phyloP scores from a whole-genome alignment of 2,888 invertebrate genomes.

The Thera obeliscata region DNA sequence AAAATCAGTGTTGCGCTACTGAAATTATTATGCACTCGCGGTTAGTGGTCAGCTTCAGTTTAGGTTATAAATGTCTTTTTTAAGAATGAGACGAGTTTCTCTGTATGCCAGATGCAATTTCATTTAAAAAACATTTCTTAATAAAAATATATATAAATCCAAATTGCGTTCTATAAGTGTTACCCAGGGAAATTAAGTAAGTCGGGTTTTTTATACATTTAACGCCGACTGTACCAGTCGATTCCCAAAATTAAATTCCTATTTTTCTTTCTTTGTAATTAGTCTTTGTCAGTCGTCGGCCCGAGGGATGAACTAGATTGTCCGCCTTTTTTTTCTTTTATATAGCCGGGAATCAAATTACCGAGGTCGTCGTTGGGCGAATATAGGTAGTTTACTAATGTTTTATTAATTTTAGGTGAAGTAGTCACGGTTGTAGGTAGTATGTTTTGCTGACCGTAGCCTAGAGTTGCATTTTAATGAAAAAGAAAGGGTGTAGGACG shows the following conservation, averaged over 20 bases:
- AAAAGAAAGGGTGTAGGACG: no score
- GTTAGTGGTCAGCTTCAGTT: conserved; percentile 46
- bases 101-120: conserved; percentile 2
- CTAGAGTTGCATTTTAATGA: no score
- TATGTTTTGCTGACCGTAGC: no score
- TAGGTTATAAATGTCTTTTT: conserved; percentile 49
- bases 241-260: conserved; percentile 46
- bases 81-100: conserved; percentile 37
- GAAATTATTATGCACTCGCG: not conserved
- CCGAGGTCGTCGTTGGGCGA: not conserved
- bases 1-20: conserved; percentile 2
- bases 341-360: conserved; percentile 19
- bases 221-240: conserved; percentile 30
- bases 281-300: conserved; percentile 44
- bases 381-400: no score
- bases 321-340: conserved; percentile 36
- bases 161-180: conserved; percentile 18
- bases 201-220: no score
- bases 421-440: no score
- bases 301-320: conserved; percentile 39
- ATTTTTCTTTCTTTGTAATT: conserved; percentile 49
- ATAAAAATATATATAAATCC: not conserved
- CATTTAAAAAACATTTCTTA: no score
- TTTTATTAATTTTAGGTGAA: no score
- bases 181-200: conserved; percentile 20